Conservation (phyloP, 2,113 vertebrate species). For the Pleuronectes platessa region DNA sequence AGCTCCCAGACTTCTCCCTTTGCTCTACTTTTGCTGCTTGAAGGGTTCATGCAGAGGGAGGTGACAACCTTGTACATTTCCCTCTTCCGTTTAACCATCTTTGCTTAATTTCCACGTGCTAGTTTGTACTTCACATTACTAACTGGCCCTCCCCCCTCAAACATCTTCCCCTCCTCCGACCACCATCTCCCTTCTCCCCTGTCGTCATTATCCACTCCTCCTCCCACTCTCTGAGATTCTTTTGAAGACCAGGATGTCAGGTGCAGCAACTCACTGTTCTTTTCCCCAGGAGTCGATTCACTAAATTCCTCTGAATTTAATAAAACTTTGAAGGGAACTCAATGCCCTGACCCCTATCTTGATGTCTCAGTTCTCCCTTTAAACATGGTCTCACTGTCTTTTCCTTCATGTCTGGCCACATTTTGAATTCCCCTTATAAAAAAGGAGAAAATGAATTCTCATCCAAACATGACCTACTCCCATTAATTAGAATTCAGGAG, state of each 20-base stretch:
- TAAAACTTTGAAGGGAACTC: slow-evolving; percentile 18
- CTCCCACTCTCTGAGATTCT: background rate
- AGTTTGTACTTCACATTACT: too few species aligned
- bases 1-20: slow-evolving; percentile 10
- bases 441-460: slow-evolving; percentile 36
- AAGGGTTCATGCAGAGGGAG: background rate
- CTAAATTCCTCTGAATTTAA: slow-evolving; percentile 50
- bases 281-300: slow-evolving; percentile 9
- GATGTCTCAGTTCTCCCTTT: slow-evolving; percentile 2
- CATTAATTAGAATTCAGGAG: slow-evolving; percentile 42
- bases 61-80: background rate
- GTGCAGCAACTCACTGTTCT: slow-evolving; percentile 22
- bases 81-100: background rate
- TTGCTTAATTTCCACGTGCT: background rate
- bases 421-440: slow-evolving; percentile 2
- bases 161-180: background rate
- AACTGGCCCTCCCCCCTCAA: background rate
- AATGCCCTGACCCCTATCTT: background rate
- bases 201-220: slow-evolving; percentile 23
- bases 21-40: slow-evolving; percentile 24
- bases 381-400: background rate
- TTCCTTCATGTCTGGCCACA: background rate
- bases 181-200: background rate
- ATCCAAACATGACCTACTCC: slow-evolving; percentile 24
- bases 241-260: slow-evolving; percentile 26